Base-by-base conservation (phyloP, 2,797 vertebrate genomes). In the Melanotaenia pygmaea region DNA sequence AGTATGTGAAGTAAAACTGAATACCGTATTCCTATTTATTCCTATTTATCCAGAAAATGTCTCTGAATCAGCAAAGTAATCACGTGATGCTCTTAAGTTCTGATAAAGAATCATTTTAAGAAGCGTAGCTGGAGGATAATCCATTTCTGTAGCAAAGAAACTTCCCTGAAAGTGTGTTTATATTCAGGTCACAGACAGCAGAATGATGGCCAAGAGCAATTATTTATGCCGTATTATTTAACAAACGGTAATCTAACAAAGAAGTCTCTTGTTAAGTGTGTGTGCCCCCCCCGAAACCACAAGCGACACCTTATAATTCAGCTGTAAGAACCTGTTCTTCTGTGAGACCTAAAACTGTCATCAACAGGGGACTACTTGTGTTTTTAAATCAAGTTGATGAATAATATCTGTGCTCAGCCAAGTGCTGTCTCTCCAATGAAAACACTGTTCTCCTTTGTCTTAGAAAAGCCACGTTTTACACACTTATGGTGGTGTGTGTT, bases 391-490 rank as follows among this genome's bases (percentile, higher is more conserved):
- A 45, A 13, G 43, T 65, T 80, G 70, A 80, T 78, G 54, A 67
- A 62, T 63, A 28, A 54, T 50, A 70, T 73, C 47, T 50, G 1
- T 26, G 45, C 56, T 37, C 0, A 70, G 56, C 70, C 74, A 22
- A n/a, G 7, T 59, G 32, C 66, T 53, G 32, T 64, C 68, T 83
- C 65, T 71, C 50, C 8, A 64, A 54, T 57, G 6, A 67, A 84
- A 78, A 86, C 79, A 56, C 61, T 74, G 71, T 50, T 57, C 76
- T 81, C 87, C 67, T 84, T 89, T 86, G 79, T 88, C 76, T 69
- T 57, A 68, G 53, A 58, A 59, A 71, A 79, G 76, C 67, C 34
- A 9, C 50, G 28, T 16, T 72, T 81, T 64, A 30, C 40, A 43
- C 67, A 72, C 26, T 64, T 28, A 64, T 50, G 45, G 9, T 64